These are phyloP conservation scores for Serinus canaria DNA, from an alignment of 2,113 vertebrate genomes.

Conservation along the genomic window DNA sequence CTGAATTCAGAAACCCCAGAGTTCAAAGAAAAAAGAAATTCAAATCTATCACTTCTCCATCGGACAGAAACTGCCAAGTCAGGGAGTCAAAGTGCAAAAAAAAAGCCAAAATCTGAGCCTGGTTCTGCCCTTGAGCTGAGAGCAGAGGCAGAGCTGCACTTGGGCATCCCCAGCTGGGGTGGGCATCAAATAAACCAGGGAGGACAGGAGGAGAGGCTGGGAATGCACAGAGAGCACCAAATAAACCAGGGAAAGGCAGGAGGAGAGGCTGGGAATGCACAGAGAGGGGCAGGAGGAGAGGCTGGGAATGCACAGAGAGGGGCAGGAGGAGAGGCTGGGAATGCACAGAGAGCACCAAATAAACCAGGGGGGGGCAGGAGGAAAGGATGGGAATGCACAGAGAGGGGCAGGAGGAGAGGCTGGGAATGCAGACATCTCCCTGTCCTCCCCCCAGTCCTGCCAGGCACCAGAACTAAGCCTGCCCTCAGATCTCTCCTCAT, in stretches of 20 bases:
- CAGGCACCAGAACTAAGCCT: neutral
- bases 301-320: neutral
- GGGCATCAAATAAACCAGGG: neutral
- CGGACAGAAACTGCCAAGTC: neutral
- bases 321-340: neutral
- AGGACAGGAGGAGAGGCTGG: neutral
- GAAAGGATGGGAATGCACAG: neutral
- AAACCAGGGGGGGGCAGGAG: too few species aligned
- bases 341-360: neutral
- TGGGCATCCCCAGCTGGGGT: neutral
- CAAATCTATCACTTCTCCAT: accelerated
- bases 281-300: neutral
- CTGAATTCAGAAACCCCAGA: neutral
- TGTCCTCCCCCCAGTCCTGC: neutral
- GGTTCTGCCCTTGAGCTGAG: neutral
- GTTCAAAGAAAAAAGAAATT: neutral
- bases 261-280: neutral
- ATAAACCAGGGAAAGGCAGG: too few species aligned
- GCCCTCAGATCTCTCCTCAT: neutral
- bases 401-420: neutral
- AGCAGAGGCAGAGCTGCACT: neutral
- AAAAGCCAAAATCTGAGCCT: neutral
- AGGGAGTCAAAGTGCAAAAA: neutral
- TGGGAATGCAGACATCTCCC: neutral
- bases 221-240: neutral